Evolutionary conservation across 2,888 invertebrate species (phyloP).

Genomic region (Tenthredo mesomela): DNA sequence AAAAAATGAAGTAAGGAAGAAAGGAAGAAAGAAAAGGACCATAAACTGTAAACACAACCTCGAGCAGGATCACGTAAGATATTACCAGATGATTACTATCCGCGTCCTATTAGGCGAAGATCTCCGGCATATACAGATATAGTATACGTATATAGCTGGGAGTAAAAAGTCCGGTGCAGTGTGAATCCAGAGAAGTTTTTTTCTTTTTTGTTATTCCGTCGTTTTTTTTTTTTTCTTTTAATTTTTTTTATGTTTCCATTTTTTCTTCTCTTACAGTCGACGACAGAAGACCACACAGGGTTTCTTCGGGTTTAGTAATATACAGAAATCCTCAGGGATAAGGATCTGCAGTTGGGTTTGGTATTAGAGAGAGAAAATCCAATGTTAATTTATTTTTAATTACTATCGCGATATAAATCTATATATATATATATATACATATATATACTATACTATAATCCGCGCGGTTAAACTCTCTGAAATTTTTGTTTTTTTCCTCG

Average conservation of each 20-base stretch:
- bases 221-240: not conserved
- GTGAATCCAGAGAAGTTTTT: not conserved
- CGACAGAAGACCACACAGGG: not conserved
- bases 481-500: conserved; percentile 5
- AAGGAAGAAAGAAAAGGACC: not conserved
- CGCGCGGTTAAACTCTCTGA: not conserved
- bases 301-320: not conserved
- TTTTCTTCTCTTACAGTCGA: not conserved
- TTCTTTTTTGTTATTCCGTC: not conserved
- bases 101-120: conserved; percentile 14
- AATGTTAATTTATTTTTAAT: conserved; percentile 29
- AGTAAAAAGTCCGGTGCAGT: not conserved
- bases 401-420: not conserved
- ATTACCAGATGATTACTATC: conserved; percentile 15
- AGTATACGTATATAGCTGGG: not conserved
- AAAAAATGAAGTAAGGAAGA: not conserved
- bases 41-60: conserved; percentile 16
- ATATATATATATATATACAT: not conserved
- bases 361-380: not conserved
- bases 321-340: not conserved
- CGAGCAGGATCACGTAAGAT: conserved; percentile 8
- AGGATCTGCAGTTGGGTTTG: not conserved
- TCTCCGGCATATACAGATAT: not conserved
- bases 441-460: not conserved
- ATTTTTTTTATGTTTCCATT: not conserved